phyloP scores from a whole-genome alignment of 2,797 vertebrate genomes.

The Mormyrus proboscirostris region DNA sequence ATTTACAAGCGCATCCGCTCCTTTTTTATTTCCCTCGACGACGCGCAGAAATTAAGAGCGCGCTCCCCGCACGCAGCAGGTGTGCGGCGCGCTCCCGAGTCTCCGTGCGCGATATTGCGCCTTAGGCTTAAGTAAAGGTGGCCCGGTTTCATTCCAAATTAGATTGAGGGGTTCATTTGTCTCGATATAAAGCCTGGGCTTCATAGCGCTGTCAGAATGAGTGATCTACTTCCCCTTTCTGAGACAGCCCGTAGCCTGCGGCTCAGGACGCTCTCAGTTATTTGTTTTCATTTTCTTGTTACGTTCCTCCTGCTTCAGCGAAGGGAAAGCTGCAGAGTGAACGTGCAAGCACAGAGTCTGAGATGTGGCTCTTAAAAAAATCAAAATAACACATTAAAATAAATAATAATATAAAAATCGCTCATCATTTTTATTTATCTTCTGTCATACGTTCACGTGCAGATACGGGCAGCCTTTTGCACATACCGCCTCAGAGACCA shows the following conservation, averaged over 20 bases:
- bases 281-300: conserved; percentile 3
- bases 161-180: conserved; percentile 12
- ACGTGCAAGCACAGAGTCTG: background rate
- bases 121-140: conserved; percentile 19
- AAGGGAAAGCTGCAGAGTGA: background rate
- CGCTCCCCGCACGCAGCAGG: background rate
- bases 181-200: conserved; percentile 6
- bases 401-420: background rate
- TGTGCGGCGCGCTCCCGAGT: background rate
- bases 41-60: conserved; percentile 13
- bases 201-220: conserved; percentile 8
- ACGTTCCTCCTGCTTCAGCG: background rate
- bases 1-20: background rate
- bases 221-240: background rate
- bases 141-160: background rate
- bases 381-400: background rate
- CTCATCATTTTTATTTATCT: background rate
- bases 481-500: background rate
- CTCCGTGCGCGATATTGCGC: conserved; percentile 2
- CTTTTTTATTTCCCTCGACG: conserved; percentile 16
- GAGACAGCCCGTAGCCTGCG: conserved; percentile 1
- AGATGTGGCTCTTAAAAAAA: background rate
- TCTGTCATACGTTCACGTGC: background rate
- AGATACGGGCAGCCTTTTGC: background rate
- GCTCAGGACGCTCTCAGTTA: background rate